These are phyloP conservation scores for Danio tinwini DNA, from an alignment of 2,797 vertebrate genomes.

Conservation along the genomic window DNA sequence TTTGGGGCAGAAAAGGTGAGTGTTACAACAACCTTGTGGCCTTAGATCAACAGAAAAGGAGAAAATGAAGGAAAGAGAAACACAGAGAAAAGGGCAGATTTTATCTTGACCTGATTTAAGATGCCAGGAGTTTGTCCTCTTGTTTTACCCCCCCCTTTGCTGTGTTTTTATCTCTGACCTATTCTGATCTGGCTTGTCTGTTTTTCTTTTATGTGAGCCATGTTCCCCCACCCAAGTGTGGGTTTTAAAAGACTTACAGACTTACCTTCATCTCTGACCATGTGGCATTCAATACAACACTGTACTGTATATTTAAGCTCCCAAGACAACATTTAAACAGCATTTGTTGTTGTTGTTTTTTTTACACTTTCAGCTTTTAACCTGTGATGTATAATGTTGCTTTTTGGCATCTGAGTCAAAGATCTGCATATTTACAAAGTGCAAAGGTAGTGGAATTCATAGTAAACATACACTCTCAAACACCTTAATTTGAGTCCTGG, in stretches of 20 bases:
- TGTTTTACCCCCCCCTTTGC: slow-evolving; percentile 26
- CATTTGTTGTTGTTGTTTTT: too few relatives aligned
- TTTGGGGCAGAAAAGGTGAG: slow-evolving; percentile 41
- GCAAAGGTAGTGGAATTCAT: too few relatives aligned
- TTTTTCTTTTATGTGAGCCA: slow-evolving; percentile 37
- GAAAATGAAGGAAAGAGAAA: slow-evolving; percentile 1
- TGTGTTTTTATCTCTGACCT: slow-evolving; percentile 35
- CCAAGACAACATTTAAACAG: background rate
- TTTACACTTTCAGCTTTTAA: too few relatives aligned
- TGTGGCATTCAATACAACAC: background rate
- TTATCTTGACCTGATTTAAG: slow-evolving; percentile 48
- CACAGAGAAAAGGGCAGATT: background rate
- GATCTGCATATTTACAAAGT: too few relatives aligned
- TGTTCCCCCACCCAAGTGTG: background rate
- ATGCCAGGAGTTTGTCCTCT: slow-evolving; percentile 34
- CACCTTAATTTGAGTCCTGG: too few relatives aligned
- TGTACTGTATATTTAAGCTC: background rate
- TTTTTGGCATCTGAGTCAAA: too few relatives aligned
- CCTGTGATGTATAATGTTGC: too few relatives aligned
- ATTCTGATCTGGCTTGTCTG: slow-evolving; percentile 11
- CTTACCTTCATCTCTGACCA: background rate
- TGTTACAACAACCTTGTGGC: slow-evolving; percentile 35
- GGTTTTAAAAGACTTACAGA: background rate
- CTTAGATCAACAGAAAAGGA: slow-evolving; percentile 48
- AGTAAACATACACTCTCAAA: too few relatives aligned